Evolutionary conservation across 2,797 vertebrate species (phyloP), one percentile per base, ranked within the genome.

Genomic region (Hozukius guyotensis): DNA sequence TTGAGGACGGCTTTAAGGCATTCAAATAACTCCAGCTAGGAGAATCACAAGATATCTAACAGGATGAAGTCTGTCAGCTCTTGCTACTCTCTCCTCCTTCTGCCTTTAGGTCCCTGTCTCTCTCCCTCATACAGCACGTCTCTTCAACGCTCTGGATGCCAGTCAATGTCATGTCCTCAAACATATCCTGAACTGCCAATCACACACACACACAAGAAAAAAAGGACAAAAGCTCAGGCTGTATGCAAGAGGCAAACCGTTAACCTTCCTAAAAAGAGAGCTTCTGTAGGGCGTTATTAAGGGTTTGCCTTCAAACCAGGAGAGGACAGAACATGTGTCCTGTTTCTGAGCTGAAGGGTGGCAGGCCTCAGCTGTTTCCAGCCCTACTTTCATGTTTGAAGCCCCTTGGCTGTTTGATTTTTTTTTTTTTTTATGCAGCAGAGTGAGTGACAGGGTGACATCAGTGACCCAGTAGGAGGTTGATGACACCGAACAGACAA

Each of bases 401-500:
- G 68, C 66, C 73, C 36, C 52, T 60, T 6, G 16, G 60, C 52
- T 59, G 52, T 78, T 73, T 42, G 2, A 49, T 38, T 55, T 57
- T 46, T 32, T n/a, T 3, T 52, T 70, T 34, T 52, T 34, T 34
- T 56, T 53, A 22, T n/a, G 56, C 29, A 72, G 38, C 42, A 36
- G 34, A 73, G 20, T 83, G 65, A 88, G 65, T 81, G 82, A 75
- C 79, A 71, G 55, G 71, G 22, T 83, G 86, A 85, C 81, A 84
- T 70, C 63, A 13, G 77, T 78, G 80, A 89, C 76, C 82, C 73
- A 72, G 38, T 46, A 75, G 65, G 53, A 77, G 16, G 74, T 5
- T n/a, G 53, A 62, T 67, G 80, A 86, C 84, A 62, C 72, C 73
- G 68, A 82, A 32, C 75, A 81, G 71, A 80, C 31, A 5, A n/a